A percentile compares a stretch with the other conserved stretches of the same genome.
phyloP scores from a whole-genome alignment of 2,888 invertebrate species.

The Tinea semifulvella region DNA sequence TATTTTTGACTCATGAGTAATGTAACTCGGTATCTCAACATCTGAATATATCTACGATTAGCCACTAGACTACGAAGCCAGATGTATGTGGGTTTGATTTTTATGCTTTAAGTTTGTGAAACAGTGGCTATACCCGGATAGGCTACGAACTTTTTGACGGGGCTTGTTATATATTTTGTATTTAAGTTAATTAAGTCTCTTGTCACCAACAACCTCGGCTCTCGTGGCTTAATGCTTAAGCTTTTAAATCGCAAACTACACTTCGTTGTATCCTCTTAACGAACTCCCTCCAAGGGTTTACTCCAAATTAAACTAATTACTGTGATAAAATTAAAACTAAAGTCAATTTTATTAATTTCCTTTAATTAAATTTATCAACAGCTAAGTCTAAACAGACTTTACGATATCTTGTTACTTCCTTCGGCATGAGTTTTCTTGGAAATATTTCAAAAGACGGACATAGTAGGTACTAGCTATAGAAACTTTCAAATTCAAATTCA shows the following conservation, averaged over 20 bases:
- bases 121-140: no score
- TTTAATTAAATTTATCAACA: conserved; percentile 7
- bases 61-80: no score
- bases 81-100: no score
- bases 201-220: conserved; percentile 42
- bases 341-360: conserved; percentile 12
- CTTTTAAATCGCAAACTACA: conserved; percentile 49
- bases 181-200: conserved; percentile 49
- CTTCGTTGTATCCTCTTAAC: conserved; percentile 41
- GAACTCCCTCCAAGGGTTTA: conserved; percentile 37
- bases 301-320: conserved; percentile 42
- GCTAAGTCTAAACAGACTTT: background rate
- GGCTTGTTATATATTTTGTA: conserved; percentile 3
- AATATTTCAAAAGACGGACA: no score
- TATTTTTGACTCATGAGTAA: no score
- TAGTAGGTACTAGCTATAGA: no score
- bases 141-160: conserved; percentile 3
- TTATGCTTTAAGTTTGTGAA: no score
- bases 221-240: conserved; percentile 45
- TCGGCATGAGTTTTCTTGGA: no score
- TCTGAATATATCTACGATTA: no score
- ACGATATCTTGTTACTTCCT: no score
- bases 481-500: no score
- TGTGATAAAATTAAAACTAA: conserved; percentile 16
- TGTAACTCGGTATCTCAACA: no score